Evolutionary conservation across 2,888 invertebrate genomes (phyloP), one percentile per base, ranked within the genome.

Genomic region (Boloria selene): DNA sequence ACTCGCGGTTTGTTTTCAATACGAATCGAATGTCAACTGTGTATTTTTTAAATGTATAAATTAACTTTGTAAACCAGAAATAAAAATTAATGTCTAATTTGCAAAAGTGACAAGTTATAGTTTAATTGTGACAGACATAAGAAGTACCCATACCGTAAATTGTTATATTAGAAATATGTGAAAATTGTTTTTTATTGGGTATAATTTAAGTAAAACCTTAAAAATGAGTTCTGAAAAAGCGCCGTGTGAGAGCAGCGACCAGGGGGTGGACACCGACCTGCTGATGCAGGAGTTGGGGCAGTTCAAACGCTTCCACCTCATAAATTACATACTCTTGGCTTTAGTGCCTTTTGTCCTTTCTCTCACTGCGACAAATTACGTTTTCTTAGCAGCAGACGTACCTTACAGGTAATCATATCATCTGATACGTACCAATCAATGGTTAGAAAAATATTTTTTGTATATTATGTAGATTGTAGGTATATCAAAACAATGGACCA

Each of bases 271-370:
- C 74, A 78, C 79, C 42, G 90, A 90, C 67, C 77, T 69, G n/a
- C 75, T 91, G 77, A 84, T 92, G 88, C 68, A 66, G 64, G 87
- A 90, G 79, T 72, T 92, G 77, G 91, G 91, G 13, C 89, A 89
- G 81, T 81, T 77, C 75, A 71, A 79, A 17, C 71, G 75, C 53
- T 91, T 87, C 80, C 91, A 91, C 70, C 55, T 91, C 60, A 13
- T 67, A 67, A 88, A 83, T 79, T 90, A 85, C 70, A 51, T 70
- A 38, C 72, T 89, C 75, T 73, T 86, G 61, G 81, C 86, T 13
- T 31, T 88, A 62, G 73, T 77, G 3, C 76, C 77, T 26, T 83
- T 75, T 63, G 71, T 77, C 42, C 83, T 85, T 1, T 81, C 89
- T 0, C 47, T 84, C 7, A 86, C 89, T 71, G 83, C 75, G 50